Base-by-base conservation (phyloP, 92 coral and sea anemone genomes). In the Metridium senile region DNA sequence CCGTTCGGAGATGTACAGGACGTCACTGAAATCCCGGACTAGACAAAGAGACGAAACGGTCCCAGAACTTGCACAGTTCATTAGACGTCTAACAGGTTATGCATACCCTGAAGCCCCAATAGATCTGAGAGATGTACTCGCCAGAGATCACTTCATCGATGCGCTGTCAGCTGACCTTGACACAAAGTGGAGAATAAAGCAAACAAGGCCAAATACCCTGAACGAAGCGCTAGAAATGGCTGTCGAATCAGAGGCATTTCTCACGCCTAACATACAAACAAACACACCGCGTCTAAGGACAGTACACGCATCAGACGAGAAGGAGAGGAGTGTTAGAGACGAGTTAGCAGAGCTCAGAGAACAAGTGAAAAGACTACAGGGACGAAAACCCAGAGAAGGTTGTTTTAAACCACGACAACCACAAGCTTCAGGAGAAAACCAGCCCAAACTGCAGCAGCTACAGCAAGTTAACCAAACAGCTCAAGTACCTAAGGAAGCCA, bases 41-140 rank as follows among this genome's bases (percentile, higher is more conserved):
- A n/a, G 82, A 73, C 61, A 83, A 58, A 22, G 33, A 8, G 66
- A 59, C 26, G 81, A 82, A 54, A 82, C 49, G 29, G 76, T 82
- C 1, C 86, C 70, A n/a, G 82, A 74, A 46, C 77, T 82, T 33
- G 82, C 87, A 11, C 82, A 68, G 33, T 80, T 80, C 1, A 73
- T 81, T 13, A 7, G 81, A 52, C 51, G 35, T 0, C 58, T 75
- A 33, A 51, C 81, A 9, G 29, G 57, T 1, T 58, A 33, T 11
- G 65, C 71, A 27, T 74, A 65, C 53, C 86, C 77, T 22, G 63
- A 69, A 2, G 70, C 65, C 11, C 23, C 81, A 7, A 68, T 21
- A 8, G 81, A 75, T 1, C 62, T 62, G 28, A 65, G 76, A 45
- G 76, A 74, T 46, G 68, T 73, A 1, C 52, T 66, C 26, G 82